These are phyloP conservation scores for Protaetia brevitarsis DNA, from an alignment of 1,140 invertebrate species.

Conservation along the genomic window DNA sequence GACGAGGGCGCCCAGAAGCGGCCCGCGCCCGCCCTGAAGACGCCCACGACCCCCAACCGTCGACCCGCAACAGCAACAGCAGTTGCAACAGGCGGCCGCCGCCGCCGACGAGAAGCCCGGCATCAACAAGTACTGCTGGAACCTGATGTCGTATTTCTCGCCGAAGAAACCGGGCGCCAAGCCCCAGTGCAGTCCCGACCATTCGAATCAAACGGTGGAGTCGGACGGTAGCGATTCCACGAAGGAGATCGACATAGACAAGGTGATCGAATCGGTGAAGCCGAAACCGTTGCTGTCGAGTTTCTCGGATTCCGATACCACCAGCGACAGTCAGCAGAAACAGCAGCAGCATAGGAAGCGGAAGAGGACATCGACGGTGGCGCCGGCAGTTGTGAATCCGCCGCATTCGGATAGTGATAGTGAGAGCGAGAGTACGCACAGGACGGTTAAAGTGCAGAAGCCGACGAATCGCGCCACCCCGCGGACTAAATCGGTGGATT, in stretches of 20 bases:
- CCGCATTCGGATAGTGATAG: conserved; percentile 36
- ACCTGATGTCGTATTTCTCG: conserved; percentile 50
- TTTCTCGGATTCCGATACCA: conserved; percentile 43
- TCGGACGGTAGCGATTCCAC: conserved; percentile 50
- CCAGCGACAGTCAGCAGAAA: conserved; percentile 26
- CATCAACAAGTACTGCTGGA: conserved; percentile 52
- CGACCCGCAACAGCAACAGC: too few relatives aligned
- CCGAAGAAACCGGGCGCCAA: conserved; percentile 35
- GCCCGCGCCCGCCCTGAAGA: too few relatives aligned
- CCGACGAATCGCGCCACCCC: conserved; percentile 38
- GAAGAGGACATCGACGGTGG: conserved; percentile 30
- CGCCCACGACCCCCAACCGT: too few relatives aligned
- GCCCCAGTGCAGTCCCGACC: conserved; percentile 28
- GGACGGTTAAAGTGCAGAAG: conserved; percentile 35
- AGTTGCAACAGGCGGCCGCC: too few relatives aligned
- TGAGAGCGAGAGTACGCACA: conserved; percentile 37
- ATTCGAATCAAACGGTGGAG: conserved; percentile 34
- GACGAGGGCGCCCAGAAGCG: conserved; percentile 43
- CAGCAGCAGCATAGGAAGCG: conserved; percentile 26
- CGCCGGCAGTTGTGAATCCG: conserved; percentile 31
- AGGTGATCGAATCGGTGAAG: conserved; percentile 43
- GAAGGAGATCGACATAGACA: conserved; percentile 51
- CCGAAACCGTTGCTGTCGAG: conserved; percentile 37
- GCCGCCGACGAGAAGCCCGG: conserved; percentile 28
- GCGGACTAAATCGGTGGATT: conserved; percentile 39